These are phyloP conservation scores for Tetragonula carbonaria DNA, from an alignment of 2,888 invertebrate genomes.

Conservation along the genomic window DNA sequence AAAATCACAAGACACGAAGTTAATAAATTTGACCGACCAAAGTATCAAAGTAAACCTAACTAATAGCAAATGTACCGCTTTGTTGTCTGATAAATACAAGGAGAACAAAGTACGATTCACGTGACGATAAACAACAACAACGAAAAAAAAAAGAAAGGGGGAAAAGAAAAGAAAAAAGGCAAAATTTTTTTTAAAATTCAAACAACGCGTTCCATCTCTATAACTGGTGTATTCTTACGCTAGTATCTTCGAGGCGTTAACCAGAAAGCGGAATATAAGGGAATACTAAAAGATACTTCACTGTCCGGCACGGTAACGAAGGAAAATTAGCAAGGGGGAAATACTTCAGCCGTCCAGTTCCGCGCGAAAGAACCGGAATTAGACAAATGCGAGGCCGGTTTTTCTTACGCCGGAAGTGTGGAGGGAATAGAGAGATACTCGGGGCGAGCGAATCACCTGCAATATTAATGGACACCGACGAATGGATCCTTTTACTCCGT, in stretches of 20 bases:
- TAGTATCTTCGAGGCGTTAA: no score
- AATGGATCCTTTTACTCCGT: neutral
- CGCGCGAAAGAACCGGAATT: constrained; percentile 6
- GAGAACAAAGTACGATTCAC: no score
- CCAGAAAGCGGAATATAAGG: constrained; percentile 28
- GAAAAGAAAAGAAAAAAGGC: no score
- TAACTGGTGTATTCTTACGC: no score
- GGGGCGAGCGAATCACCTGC: neutral
- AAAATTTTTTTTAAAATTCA: neutral
- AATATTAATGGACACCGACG: neutral
- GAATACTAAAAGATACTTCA: constrained; percentile 29
- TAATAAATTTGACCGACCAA: no score
- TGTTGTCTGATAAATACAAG: no score
- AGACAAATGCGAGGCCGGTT: constrained; percentile 21
- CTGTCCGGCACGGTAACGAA: constrained; percentile 34
- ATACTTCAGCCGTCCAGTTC: constrained; percentile 31
- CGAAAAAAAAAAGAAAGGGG: no score
- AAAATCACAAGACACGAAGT: no score
- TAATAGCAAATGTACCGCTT: no score
- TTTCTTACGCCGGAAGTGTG: neutral
- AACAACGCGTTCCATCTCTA: neutral
- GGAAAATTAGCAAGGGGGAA: constrained; percentile 40
- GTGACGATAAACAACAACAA: no score
- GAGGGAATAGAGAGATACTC: neutral
- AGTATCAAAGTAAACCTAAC: no score